Percentiles rank a stretch among this genome's conserved stretches.
phyloP scores from a whole-genome alignment of 2,888 invertebrate species.

The Stenodera caucasica region DNA sequence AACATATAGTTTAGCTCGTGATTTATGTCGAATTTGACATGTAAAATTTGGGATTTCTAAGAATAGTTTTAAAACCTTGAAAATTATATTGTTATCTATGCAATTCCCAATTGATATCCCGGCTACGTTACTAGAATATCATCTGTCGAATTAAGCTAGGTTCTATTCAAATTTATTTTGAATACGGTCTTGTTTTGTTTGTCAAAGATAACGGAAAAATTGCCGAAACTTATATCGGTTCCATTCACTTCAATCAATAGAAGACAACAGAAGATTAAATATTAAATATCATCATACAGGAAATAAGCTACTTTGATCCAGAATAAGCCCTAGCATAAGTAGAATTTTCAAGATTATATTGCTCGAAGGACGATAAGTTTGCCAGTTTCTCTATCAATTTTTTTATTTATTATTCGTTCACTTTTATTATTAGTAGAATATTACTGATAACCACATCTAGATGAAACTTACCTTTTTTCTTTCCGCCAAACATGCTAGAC shows the following conservation, averaged over 20 bases:
- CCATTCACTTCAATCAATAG: too few species aligned
- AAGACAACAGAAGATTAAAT: too few species aligned
- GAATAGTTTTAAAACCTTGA: background rate
- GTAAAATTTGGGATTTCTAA: too few species aligned
- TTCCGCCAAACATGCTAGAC: constrained; percentile 25
- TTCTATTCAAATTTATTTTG: constrained; percentile 1
- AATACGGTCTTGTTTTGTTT: background rate
- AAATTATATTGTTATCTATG: background rate
- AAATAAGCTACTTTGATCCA: too few species aligned
- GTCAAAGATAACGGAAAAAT: too few species aligned
- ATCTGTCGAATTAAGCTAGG: background rate
- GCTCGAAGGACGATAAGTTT: too few species aligned
- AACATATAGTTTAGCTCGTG: too few species aligned
- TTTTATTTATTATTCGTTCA: background rate
- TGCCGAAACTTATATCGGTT: too few species aligned
- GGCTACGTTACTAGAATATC: background rate
- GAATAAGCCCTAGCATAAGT: too few species aligned
- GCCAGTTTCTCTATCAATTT: background rate
- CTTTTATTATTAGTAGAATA: background rate
- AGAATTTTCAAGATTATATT: too few species aligned
- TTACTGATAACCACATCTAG: constrained; percentile 1
- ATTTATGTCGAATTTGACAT: background rate
- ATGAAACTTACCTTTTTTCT: constrained; percentile 25
- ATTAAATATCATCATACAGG: too few species aligned
- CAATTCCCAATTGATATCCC: background rate